phyloP scores from a whole-genome alignment of 37 sponge, comb jelly and placozoan species.

The Dysidea cf. avara region DNA sequence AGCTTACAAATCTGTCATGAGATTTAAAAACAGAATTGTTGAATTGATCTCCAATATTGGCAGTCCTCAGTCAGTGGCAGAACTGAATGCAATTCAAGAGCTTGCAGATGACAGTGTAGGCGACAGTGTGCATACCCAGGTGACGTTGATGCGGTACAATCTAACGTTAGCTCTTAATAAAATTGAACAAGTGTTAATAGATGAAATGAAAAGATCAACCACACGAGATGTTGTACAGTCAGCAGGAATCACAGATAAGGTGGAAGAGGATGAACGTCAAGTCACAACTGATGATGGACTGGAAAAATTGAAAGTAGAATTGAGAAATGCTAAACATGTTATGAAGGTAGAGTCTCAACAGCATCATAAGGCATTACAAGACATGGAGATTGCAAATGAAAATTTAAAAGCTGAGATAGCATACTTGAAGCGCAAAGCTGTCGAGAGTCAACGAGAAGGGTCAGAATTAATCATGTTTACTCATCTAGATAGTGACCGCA shows the following conservation, averaged over 20 bases:
- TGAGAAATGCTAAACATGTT: conserved; percentile 2
- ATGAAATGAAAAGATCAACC: background rate
- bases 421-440: conserved; percentile 4
- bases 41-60: conserved; percentile 7
- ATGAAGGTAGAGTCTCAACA: conserved; percentile 24
- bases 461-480: conserved; percentile 58
- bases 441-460: background rate
- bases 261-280: background rate
- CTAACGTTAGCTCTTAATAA: conserved; percentile 49
- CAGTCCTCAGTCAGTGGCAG: background rate
- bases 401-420: conserved; percentile 40
- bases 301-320: conserved; percentile 9
- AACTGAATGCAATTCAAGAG: background rate
- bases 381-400: conserved; percentile 32
- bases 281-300: background rate
- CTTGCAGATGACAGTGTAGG: background rate
- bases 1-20: conserved; percentile 39
- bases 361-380: conserved; percentile 39
- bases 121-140: conserved; percentile 40
- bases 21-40: conserved; percentile 47
- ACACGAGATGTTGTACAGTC: background rate
- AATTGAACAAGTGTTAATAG: conserved; percentile 54
- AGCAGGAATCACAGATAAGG: background rate
- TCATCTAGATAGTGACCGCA: conserved; percentile 57
- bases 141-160: conserved; percentile 65